A percentile compares a stretch with the other conserved stretches of the same genome.
Conservation (phyloP, 2,888 invertebrate genomes). For the Aphelenchoides bicaudatus region DNA sequence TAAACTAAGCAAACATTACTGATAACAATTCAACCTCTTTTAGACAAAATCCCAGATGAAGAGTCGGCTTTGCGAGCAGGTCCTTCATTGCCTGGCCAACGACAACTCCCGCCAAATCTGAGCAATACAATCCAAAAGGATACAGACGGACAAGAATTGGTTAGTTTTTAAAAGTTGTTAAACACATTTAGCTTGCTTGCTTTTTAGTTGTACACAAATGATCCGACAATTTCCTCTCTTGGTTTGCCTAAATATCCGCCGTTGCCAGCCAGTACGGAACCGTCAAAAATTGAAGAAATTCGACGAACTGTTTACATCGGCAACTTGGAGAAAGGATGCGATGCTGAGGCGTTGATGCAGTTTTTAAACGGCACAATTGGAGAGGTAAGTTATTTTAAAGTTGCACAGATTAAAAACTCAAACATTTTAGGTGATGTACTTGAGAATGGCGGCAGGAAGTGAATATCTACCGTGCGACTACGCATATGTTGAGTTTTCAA, state of each 20-base stretch:
- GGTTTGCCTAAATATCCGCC: constrained; percentile 86
- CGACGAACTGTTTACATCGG: constrained; percentile 83
- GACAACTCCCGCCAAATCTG: constrained; percentile 79
- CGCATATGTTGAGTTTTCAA: constrained; percentile 86
- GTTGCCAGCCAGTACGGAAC: constrained; percentile 71
- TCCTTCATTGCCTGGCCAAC: constrained; percentile 68
- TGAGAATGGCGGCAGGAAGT: constrained; percentile 78
- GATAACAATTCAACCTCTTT: constrained; percentile 23
- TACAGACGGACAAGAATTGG: constrained; percentile 51
- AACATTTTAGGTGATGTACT: constrained; percentile 76
- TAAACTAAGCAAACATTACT: too few species aligned
- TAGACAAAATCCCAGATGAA: constrained; percentile 89
- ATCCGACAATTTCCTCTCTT: constrained; percentile 74
- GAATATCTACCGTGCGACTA: constrained; percentile 69
- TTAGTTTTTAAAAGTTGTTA: constrained; percentile 26
- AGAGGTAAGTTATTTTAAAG: constrained; percentile 43
- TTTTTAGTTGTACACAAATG: constrained; percentile 74
- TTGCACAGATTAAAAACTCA: constrained; percentile 2
- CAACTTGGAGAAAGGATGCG: constrained; percentile 67
- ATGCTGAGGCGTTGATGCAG: constrained; percentile 78
- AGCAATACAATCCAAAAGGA: constrained; percentile 70
- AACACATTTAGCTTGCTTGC: background rate
- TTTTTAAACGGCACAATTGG: constrained; percentile 69
- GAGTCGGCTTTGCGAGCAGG: constrained; percentile 86
- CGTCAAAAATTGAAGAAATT: constrained; percentile 77